Conservation (phyloP, 2,888 invertebrate genomes). For the Plagodis dolabraria region DNA sequence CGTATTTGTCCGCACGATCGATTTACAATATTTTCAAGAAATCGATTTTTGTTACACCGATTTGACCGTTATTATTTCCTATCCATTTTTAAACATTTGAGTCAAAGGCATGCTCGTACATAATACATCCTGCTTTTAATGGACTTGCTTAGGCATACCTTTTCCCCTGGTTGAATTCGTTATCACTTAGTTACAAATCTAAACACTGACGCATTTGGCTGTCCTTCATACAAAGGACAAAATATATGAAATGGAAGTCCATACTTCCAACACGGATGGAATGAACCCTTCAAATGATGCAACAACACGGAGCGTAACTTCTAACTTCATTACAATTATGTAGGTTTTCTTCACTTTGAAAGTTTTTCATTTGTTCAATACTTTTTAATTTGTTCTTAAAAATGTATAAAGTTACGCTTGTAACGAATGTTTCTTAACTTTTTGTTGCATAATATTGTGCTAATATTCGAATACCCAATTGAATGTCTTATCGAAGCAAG, state of each 20-base stretch:
- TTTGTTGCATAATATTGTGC: slow-evolving; percentile 23
- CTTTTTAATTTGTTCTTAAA: background rate
- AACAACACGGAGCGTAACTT: slow-evolving; percentile 3
- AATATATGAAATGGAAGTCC: background rate
- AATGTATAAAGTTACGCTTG: background rate
- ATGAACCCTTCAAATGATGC: slow-evolving; percentile 19
- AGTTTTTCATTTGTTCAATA: no score
- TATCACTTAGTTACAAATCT: slow-evolving; percentile 10
- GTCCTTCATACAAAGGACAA: background rate
- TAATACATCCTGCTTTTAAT: background rate
- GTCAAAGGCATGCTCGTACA: background rate
- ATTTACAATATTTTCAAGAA: background rate
- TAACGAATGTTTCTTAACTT: slow-evolving; percentile 7
- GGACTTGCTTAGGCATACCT: slow-evolving; percentile 24
- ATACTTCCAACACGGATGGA: slow-evolving; percentile 10
- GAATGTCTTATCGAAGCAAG: slow-evolving; percentile 14
- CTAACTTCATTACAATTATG: background rate
- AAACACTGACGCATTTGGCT: background rate
- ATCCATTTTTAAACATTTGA: slow-evolving; percentile 17
- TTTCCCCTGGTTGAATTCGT: slow-evolving; percentile 40
- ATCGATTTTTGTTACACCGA: slow-evolving; percentile 17
- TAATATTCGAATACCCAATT: slow-evolving; percentile 27
- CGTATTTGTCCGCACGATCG: slow-evolving; percentile 9
- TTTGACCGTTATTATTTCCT: slow-evolving; percentile 9
- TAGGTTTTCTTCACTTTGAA: no score